Conservation (phyloP, 2,888 invertebrate genomes). For the Drosophila villosipedis region DNA sequence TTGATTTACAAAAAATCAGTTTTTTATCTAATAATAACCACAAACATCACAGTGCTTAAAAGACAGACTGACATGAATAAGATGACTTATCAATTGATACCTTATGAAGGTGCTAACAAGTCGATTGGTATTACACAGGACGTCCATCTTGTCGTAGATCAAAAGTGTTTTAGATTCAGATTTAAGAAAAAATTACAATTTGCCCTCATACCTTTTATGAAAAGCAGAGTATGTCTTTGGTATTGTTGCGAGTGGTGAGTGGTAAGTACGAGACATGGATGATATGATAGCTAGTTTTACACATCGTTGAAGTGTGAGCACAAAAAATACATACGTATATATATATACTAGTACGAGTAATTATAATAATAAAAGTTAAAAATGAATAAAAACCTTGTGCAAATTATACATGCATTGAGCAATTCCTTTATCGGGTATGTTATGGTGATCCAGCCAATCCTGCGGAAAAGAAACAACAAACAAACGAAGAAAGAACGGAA, state of each 20-base stretch:
- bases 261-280: constrained; percentile 4
- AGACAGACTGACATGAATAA: not conserved
- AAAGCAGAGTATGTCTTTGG: not conserved
- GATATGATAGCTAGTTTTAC: constrained; percentile 14
- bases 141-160: not conserved
- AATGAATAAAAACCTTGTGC: constrained; percentile 84
- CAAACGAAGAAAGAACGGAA: constrained; percentile 38
- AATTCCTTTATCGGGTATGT: constrained; percentile 85
- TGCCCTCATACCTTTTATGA: not conserved
- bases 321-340: not conserved
- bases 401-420: constrained; percentile 85
- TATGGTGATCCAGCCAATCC: constrained; percentile 85
- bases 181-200: not conserved
- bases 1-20: not conserved
- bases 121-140: not conserved
- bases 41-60: not conserved
- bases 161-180: not conserved
- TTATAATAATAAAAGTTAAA: constrained; percentile 43
- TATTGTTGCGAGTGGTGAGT: not conserved
- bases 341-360: constrained; percentile 1
- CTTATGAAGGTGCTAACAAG: not conserved
- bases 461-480: constrained; percentile 79
- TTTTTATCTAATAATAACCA: not conserved
- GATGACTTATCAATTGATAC: not conserved
- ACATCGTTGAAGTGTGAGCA: constrained; percentile 1